Evolutionary conservation across 2,113 vertebrate species (phyloP).

Genomic region (Egretta garzetta): DNA sequence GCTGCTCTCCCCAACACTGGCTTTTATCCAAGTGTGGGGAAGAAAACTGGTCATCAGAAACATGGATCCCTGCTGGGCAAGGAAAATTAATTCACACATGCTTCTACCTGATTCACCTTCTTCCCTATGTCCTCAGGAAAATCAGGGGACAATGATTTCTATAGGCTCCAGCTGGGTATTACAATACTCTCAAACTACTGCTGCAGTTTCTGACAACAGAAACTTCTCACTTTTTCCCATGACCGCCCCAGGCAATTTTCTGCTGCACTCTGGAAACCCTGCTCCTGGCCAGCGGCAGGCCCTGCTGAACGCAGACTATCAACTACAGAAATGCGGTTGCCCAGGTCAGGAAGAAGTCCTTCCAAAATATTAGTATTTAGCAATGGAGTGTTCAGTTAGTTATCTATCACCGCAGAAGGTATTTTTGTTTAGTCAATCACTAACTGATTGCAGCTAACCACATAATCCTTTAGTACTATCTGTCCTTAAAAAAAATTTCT

Average conservation of each 20-base stretch:
- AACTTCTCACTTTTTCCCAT: not conserved
- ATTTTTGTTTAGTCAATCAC: not conserved
- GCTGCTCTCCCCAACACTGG: not conserved
- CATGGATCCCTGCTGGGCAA: not conserved
- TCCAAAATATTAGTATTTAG: not conserved
- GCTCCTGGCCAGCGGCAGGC: not conserved
- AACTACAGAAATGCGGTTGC: not conserved
- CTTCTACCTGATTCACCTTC: not conserved
- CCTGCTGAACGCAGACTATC: not conserved
- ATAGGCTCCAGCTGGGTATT: not conserved
- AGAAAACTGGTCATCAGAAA: not conserved
- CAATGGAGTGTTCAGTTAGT: not conserved
- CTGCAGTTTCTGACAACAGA: not conserved
- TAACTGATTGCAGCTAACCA: not conserved
- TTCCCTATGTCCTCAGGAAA: not conserved
- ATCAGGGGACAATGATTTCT: not conserved
- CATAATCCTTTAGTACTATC: not conserved
- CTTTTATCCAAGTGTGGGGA: not conserved
- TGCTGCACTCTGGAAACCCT: not conserved
- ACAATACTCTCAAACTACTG: not conserved
- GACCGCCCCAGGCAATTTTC: not conserved
- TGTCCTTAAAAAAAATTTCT: not conserved
- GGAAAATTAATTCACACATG: not conserved
- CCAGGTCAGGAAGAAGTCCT: not conserved
- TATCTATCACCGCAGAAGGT: not conserved